Evolutionary conservation across 1,140 invertebrate species (phyloP), one percentile per base, ranked within the genome.

Genomic region (Drosophila parabipectinata): DNA sequence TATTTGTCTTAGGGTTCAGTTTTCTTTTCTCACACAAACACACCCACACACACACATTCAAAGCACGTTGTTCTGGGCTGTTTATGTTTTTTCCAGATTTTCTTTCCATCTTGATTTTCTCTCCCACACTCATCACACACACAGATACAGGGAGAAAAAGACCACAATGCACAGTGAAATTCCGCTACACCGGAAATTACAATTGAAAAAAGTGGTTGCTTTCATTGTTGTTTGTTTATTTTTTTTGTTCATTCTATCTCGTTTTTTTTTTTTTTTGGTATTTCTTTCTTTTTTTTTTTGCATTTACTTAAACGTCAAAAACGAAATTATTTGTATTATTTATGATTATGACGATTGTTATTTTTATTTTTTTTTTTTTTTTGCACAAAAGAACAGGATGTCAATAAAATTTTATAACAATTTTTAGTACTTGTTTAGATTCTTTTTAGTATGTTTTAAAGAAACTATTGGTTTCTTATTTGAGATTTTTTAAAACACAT

Each of bases 121-220:
- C 74, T 55, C 60, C 62, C 73, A 67, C 73, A 58, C 37, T 44
- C 24, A 15, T 58, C 30, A 34, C 41, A 52, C 39, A 60, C 26
- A 47, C 58, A 41, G 51, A 73, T 32, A 53, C 4, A 58, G 12
- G 30, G 32, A 32, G 37, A 34, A 34, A 34, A 10, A 34, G 9
- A 37, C 34, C 15, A 75, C 71, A 61, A 60, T 69, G 67, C 69
- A 85, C 78, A 82, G 74, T 62, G 66, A 87, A 82, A 87, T 88
- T 83, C 79, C 79, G 79, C 71, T 78, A 88, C 71, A 87, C 83
- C 79, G 83, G 83, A 87, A 83, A 88, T 87, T 67, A 87, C 83
- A 87, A 87, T 87, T 87, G 83, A 87, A 82, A 78, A 75, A 66
- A 76, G 79, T 81, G 79, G 60, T 64, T 63, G 61, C 51, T 53